A percentile compares a stretch with the other conserved stretches of the same genome.
Evolutionary conservation across 2,113 vertebrate genomes (phyloP).

Genomic region (Dicaeum eximium): DNA sequence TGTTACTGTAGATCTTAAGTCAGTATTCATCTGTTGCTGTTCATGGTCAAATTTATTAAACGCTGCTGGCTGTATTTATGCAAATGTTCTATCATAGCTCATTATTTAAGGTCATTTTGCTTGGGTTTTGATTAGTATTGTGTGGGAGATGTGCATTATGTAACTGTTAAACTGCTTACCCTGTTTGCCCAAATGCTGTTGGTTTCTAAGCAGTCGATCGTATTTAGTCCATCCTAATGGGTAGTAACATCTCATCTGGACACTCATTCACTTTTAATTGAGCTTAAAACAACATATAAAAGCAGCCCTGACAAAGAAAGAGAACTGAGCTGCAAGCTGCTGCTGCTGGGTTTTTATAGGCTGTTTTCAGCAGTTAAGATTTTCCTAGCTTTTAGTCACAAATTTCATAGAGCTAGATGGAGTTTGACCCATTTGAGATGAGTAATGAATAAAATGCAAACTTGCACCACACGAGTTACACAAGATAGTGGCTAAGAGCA

Average conservation of each 20-base stretch:
- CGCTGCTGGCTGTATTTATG: not conserved
- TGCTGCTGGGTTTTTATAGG: not conserved
- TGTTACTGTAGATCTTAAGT: not conserved
- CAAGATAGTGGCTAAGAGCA: not conserved
- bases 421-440: not conserved
- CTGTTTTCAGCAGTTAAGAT: not conserved
- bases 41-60: not conserved
- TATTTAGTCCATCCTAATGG: not conserved
- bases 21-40: not conserved
- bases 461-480: not conserved
- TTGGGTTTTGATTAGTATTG: constrained; percentile 16
- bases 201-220: not conserved
- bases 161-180: constrained; percentile 55
- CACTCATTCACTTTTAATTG: not conserved
- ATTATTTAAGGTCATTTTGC: constrained; percentile 44
- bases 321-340: not conserved
- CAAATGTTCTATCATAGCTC: not conserved
- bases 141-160: constrained; percentile 46
- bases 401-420: not conserved
- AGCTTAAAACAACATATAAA: not conserved
- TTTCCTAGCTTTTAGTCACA: not conserved
- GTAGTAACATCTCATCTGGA: not conserved
- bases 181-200: not conserved
- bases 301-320: not conserved
- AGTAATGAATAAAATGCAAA: not conserved